A percentile compares a stretch with the other conserved stretches of the same genome.
These are phyloP conservation scores for Folsomia manolachei DNA, from an alignment of 2,888 invertebrate species.

Conservation along the genomic window DNA sequence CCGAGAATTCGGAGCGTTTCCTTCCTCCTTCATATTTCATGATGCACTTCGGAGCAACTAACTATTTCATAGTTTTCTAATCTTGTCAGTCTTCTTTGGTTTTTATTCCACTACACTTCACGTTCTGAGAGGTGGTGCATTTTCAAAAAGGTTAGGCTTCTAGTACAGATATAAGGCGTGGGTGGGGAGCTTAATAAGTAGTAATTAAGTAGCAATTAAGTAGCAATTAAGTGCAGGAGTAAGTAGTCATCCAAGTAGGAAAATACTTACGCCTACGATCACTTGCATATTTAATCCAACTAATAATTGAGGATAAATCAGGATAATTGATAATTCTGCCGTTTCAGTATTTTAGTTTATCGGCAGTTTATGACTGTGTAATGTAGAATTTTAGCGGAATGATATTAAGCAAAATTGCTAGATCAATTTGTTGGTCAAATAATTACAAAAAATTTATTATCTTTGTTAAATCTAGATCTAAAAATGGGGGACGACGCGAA, in stretches of 20 bases:
- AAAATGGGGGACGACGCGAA: constrained; percentile 25
- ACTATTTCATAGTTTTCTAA: background rate
- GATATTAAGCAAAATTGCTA: too few species aligned
- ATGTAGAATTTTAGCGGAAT: too few species aligned
- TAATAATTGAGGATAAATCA: too few species aligned
- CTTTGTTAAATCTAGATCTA: background rate
- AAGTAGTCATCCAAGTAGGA: background rate
- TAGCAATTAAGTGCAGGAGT: background rate
- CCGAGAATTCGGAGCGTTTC: background rate
- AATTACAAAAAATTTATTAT: background rate
- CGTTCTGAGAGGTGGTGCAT: background rate
- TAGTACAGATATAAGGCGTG: too few species aligned
- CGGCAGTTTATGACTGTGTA: too few species aligned
- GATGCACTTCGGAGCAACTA: background rate
- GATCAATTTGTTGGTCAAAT: background rate
- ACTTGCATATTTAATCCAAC: too few species aligned
- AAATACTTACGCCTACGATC: too few species aligned
- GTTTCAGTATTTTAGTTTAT: too few species aligned
- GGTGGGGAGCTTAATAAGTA: too few species aligned
- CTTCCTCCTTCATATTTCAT: background rate
- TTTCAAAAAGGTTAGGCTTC: background rate
- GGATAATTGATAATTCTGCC: too few species aligned
- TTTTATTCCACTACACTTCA: background rate
- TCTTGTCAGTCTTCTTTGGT: background rate
- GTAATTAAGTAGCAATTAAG: background rate